phyloP scores from a whole-genome alignment of 2,888 invertebrate species.

The Phlogophora meticulosa region DNA sequence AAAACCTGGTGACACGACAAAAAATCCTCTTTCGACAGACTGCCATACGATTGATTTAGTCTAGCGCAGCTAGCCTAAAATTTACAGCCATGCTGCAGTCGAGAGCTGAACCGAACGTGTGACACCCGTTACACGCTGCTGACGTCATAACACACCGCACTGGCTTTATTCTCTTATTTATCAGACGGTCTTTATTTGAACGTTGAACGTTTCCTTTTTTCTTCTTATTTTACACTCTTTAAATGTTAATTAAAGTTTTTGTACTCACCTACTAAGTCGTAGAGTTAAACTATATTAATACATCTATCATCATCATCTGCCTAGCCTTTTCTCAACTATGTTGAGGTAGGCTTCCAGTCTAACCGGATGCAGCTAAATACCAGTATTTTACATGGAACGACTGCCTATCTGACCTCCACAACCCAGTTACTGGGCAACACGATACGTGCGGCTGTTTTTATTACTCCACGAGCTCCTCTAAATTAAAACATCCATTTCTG shows the following conservation, averaged over 20 bases:
- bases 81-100: conserved; percentile 43
- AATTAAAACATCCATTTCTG: too few species aligned
- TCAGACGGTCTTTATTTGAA: conserved; percentile 44
- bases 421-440: too few species aligned
- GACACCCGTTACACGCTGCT: conserved; percentile 70
- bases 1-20: conserved; percentile 15
- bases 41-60: conserved; percentile 37
- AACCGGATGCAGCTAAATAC: too few species aligned
- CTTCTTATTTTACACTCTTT: not conserved
- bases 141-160: conserved; percentile 74
- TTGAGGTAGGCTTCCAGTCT: too few species aligned
- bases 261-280: too few species aligned
- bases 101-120: conserved; percentile 58
- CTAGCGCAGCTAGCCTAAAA: conserved; percentile 50
- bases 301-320: too few species aligned
- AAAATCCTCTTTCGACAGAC: conserved; percentile 10
- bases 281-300: too few species aligned
- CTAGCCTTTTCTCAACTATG: too few species aligned
- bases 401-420: too few species aligned
- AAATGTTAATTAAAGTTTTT: not conserved
- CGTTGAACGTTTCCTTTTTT: conserved; percentile 8
- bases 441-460: too few species aligned
- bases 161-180: conserved; percentile 68
- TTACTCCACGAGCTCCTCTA: too few species aligned
- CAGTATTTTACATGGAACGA: too few species aligned